A percentile compares a stretch with the other conserved stretches of the same genome.
phyloP scores from a whole-genome alignment of 2,113 vertebrate species.

The Triplophysa tibetana region DNA sequence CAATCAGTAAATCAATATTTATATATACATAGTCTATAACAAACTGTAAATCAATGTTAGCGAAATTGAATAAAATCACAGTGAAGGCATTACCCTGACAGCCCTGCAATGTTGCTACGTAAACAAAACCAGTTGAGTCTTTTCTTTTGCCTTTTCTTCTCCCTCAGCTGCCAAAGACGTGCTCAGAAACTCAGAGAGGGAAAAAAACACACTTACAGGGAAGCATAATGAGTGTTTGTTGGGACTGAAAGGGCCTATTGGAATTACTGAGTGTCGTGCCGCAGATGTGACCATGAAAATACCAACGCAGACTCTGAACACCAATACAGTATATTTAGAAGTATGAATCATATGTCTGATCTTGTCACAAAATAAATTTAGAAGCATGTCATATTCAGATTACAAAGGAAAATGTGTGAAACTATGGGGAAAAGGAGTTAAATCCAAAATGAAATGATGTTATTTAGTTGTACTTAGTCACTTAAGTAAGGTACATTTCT shows the following conservation, averaged over 20 bases:
- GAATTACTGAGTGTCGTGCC: conserved; percentile 59
- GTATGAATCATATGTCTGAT: too few relatives aligned
- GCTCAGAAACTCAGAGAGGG: conserved; percentile 58
- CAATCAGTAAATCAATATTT: conserved; percentile 64
- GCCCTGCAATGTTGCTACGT: conserved; percentile 65
- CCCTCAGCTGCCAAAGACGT: conserved; percentile 64
- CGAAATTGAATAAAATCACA: conserved; percentile 66
- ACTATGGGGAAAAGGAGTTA: too few relatives aligned
- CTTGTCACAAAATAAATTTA: neutral
- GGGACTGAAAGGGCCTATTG: conserved; percentile 70
- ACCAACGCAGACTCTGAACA: conserved; percentile 46
- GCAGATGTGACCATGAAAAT: conserved; percentile 62
- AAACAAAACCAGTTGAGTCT: conserved; percentile 66
- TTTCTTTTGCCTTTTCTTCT: conserved; percentile 31
- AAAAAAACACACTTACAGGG: conserved; percentile 58
- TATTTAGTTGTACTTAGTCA: too few relatives aligned
- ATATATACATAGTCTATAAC: conserved; percentile 61
- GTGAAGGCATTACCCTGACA: conserved; percentile 69
- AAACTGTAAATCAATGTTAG: conserved; percentile 65
- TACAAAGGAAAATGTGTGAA: too few relatives aligned
- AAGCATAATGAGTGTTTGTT: conserved; percentile 71
- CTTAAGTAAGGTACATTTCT: neutral
- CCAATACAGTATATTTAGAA: neutral
- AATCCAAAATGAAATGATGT: too few relatives aligned
- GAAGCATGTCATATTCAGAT: neutral